Base-by-base conservation (phyloP, 1,140 invertebrate genomes). In the Heterodera schachtii region DNA sequence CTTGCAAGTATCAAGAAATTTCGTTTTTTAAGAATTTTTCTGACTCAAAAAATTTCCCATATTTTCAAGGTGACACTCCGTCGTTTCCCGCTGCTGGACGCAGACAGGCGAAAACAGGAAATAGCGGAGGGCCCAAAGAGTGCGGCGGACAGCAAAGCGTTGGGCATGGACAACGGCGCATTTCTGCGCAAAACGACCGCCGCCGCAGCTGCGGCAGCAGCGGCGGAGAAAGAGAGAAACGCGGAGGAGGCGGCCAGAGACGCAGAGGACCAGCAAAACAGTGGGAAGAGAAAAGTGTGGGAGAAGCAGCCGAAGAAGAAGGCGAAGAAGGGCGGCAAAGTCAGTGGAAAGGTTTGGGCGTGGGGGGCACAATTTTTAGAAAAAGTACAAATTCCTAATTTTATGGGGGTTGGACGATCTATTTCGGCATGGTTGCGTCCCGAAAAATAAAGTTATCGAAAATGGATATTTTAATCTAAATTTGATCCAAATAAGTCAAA, bases 21-120 rank as follows among this genome's bases (percentile, higher is more conserved):
- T 31, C 31, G 31, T 31, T 31, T 31, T 31, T 1, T n/a, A n/a
- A n/a, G 31, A 31, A 31, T 31, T 31, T 31, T 31, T 31, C 31
- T 31, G 31, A 31, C 31, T 31, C 31, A 31, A 31, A 31, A 31
- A 0, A 1, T 31, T 0, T 31, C 31, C 31, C 31, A 31, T 31
- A 0, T 31, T 31, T n/a, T n/a, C n/a, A n/a, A 52, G 57, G 96
- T 98, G 1, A 94, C 92, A 41, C 91, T 99, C 60, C 92, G 92
- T 9, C 92, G 96, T 57, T 93, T 69, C 11, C 64, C 88, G 13
- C 69, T 89, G 3, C 80, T 89, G 19, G 88, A 89, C 79, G 75
- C 80, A 41, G 75, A 83, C 31, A 87, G 78, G 70, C 79, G 86
- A 3, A 46, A 67, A 16, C 41, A 73, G 31, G 85, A 86, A 70